Evolutionary conservation across 2,113 vertebrate genomes (phyloP).

Genomic region (Hemichromis elongatus): DNA sequence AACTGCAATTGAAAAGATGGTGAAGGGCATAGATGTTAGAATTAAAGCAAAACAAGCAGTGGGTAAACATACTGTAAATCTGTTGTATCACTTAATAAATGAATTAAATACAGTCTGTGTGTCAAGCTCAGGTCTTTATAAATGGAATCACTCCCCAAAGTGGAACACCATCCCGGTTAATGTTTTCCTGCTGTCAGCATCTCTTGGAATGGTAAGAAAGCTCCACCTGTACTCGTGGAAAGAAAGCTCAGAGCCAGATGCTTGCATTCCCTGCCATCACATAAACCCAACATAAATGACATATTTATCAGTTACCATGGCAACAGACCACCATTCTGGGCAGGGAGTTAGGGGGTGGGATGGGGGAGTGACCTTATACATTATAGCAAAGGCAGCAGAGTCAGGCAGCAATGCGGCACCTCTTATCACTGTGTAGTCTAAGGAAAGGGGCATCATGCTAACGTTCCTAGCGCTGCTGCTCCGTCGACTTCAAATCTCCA

Average conservation of each 20-base stretch:
- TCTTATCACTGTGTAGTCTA: not conserved
- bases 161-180: not conserved
- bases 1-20: not conserved
- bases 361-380: constrained; percentile 2
- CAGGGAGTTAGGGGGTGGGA: not conserved
- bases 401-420: not conserved
- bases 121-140: not conserved
- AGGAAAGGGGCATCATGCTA: not conserved
- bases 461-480: not conserved
- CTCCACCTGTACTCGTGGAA: not conserved
- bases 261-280: not conserved
- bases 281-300: not conserved
- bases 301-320: not conserved
- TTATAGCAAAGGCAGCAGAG: not conserved
- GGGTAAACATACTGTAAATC: not conserved
- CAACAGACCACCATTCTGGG: not conserved
- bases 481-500: not conserved
- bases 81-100: not conserved
- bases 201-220: not conserved
- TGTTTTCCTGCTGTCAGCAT: not conserved
- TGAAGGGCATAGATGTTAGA: not conserved
- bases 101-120: not conserved
- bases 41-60: not conserved
- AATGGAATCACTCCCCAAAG: not conserved
- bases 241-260: not conserved